Base-by-base conservation (phyloP, 2,888 invertebrate genomes). In the Phasia obesa region DNA sequence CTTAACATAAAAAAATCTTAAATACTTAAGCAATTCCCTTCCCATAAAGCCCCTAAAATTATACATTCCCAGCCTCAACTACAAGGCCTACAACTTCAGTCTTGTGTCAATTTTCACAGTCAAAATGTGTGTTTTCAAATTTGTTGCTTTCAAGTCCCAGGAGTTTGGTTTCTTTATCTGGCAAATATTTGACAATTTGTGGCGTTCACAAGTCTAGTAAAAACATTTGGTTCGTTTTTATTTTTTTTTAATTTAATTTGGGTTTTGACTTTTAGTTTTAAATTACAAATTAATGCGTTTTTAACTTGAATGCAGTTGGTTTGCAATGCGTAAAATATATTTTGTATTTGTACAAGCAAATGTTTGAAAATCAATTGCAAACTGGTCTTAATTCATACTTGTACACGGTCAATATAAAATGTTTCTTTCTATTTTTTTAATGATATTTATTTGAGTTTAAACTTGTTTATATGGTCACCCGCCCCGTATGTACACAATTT, bases 181-280 rank as follows among this genome's bases (percentile, higher is more conserved):
- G 17, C 5, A 17, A 62, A 15, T 27, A 25, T 76, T 19, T 21
- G 4, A 51, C 38, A 35, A 69, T 77, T 69, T 75, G 70, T 82
- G 85, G 84, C 77, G 85, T 84, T 85, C 77, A 38, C 35, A 75
- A 80, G 85, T 84, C 84, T 85, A 55, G 70, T 74, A 69, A 70
- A 25, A 78, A 47, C 42, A 55, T 51, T 65, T 64, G 23, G 21
- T 64, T 64, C 53, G 74, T 77, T 81, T 49, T 11, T 44, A 80
- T 71, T 65, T 19, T 55, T 78, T 77, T 81, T 49, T 11, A 51
- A 80, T 71, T 65, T 19, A 49, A 42, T 35, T 31, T 55, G 59
- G 15, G 31, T 19, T 57, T 42, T 55, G 2, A 67, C 11, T 47
- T 38, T 13, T 19, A 25, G 42, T 53, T 67, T 25, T 15, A 67